A percentile compares a stretch with the other conserved stretches of the same genome.
phyloP scores from a whole-genome alignment of 2,888 invertebrate species.

The Rhingia campestris region DNA sequence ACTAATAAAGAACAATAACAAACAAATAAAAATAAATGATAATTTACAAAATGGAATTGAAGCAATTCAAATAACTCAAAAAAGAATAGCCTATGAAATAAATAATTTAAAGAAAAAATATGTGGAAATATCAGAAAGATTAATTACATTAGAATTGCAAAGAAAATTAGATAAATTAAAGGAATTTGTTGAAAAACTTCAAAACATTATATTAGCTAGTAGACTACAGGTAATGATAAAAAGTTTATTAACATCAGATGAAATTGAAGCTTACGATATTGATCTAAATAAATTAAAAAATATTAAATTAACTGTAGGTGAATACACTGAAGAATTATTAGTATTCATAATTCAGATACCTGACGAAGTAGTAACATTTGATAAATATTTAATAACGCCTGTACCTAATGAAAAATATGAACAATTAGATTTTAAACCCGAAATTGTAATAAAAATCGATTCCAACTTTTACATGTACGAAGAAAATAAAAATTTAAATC shows the following conservation, averaged over 20 bases:
- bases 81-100: background rate
- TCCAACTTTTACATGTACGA: background rate
- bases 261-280: constrained; percentile 7
- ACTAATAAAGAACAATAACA: background rate
- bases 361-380: constrained; percentile 2
- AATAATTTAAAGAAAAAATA: constrained; percentile 1
- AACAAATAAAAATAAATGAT: background rate
- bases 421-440: constrained; percentile 9
- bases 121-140: no score
- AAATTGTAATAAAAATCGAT: constrained; percentile 9
- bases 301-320: constrained; percentile 1
- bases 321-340: constrained; percentile 7
- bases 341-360: constrained; percentile 13
- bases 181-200: constrained; percentile 16
- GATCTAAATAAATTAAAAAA: constrained; percentile 16
- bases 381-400: constrained; percentile 20
- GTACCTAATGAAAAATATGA: constrained; percentile 3
- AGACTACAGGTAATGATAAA: constrained; percentile 10
- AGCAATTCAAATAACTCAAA: constrained; percentile 5
- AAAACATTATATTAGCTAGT: constrained; percentile 10
- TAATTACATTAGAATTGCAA: constrained; percentile 8
- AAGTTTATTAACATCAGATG: constrained; percentile 9
- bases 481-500: no score
- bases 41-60: no score
- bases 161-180: constrained; percentile 1